phyloP scores from a whole-genome alignment of 2,113 vertebrate genomes.

The Hoplias malabaricus region DNA sequence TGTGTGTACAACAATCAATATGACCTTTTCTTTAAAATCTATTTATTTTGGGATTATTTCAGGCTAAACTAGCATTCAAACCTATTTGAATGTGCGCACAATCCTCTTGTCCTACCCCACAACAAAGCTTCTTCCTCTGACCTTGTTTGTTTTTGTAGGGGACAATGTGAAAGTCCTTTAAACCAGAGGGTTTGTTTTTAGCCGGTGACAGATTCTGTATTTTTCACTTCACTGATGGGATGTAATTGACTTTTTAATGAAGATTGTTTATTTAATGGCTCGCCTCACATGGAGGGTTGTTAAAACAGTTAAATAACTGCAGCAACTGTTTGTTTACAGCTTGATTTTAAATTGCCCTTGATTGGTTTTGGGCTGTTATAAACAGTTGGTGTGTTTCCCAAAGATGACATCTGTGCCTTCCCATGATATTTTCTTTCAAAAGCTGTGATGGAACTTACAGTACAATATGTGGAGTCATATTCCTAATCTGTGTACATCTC shows the following conservation, averaged over 20 bases:
- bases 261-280: background rate
- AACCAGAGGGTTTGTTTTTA: background rate
- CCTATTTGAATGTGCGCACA: too few species aligned
- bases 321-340: background rate
- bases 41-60: too few species aligned
- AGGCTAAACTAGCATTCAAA: too few species aligned
- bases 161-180: background rate
- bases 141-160: background rate
- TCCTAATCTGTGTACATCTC: background rate
- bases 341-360: background rate
- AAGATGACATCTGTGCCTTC: background rate
- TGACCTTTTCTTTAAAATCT: too few species aligned
- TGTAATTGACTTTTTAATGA: background rate
- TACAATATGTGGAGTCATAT: background rate
- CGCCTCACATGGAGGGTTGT: background rate
- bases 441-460: too few species aligned
- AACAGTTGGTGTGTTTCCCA: slow-evolving; percentile 13
- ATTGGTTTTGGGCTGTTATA: background rate
- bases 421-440: too few species aligned
- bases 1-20: too few species aligned
- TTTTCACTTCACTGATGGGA: background rate
- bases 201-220: background rate
- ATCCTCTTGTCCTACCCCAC: too few species aligned
- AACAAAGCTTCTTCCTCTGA: background rate
- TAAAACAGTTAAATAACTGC: background rate